Percentiles rank a stretch among this genome's conserved stretches.
These are phyloP conservation scores for Muscidifurax raptorellus DNA, from an alignment of 1,140 invertebrate species.

Conservation along the genomic window DNA sequence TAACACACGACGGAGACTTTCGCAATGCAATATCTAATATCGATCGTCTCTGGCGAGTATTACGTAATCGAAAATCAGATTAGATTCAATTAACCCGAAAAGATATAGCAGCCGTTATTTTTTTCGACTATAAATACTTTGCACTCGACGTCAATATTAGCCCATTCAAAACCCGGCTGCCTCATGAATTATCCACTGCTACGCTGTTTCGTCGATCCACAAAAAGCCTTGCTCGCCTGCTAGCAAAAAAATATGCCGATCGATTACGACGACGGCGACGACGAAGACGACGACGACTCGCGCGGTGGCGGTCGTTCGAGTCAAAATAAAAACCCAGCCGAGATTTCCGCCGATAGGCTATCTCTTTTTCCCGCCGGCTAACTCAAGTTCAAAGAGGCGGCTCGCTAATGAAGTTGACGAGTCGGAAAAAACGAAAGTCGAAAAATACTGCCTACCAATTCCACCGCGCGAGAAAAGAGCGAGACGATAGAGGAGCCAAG, in stretches of 20 bases:
- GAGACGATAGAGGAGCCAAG: too few species aligned
- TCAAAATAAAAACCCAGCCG: conserved; percentile 28
- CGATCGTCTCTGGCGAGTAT: neutral
- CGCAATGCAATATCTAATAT: neutral
- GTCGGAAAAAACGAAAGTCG: conserved; percentile 16
- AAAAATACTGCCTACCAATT: neutral
- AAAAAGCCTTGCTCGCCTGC: neutral
- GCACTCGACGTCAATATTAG: neutral
- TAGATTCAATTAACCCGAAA: too few species aligned
- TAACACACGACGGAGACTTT: too few species aligned
- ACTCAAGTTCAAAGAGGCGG: conserved; percentile 35
- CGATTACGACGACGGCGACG: conserved; percentile 9
- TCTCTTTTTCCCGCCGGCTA: neutral
- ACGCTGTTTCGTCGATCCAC: neutral
- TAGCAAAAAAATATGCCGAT: conserved; percentile 7
- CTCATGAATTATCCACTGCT: conserved; percentile 38
- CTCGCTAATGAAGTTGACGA: conserved; percentile 48
- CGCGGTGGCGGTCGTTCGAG: neutral
- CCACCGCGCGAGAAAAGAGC: neutral
- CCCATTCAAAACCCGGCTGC: neutral
- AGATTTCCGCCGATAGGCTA: conserved; percentile 23
- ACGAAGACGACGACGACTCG: neutral
- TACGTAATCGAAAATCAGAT: too few species aligned
- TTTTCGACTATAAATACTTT: neutral
- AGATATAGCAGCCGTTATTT: neutral